phyloP scores from a whole-genome alignment of 1,140 invertebrate species.

The Trichonephila clavata region DNA sequence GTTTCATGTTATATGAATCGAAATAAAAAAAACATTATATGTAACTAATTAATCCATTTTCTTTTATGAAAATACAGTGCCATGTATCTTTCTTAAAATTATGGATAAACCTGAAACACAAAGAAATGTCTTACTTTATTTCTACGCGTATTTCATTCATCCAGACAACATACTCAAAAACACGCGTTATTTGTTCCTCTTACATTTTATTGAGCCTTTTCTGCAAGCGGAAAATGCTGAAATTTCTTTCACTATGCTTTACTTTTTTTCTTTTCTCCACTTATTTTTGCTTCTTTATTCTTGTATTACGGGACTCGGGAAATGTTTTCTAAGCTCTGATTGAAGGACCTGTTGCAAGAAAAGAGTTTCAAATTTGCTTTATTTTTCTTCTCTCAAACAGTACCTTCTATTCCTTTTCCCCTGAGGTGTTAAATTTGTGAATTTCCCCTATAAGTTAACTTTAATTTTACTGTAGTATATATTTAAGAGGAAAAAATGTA shows the following conservation, averaged over 20 bases:
- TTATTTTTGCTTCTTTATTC: background rate
- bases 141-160: background rate
- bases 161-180: background rate
- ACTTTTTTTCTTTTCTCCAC: background rate
- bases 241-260: background rate
- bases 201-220: background rate
- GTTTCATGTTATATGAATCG: no score
- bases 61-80: no score
- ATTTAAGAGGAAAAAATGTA: no score
- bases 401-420: background rate
- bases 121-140: background rate
- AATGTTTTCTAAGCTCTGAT: background rate
- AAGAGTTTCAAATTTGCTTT: background rate
- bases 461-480: no score
- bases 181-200: no score
- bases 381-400: background rate
- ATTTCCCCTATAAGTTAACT: background rate
- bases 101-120: no score
- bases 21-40: no score
- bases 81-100: no score
- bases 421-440: background rate
- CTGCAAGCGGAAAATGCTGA: background rate
- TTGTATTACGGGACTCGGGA: background rate
- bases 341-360: constrained; percentile 29
- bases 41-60: no score